These are phyloP conservation scores for Asteroscopus sphinx DNA, from an alignment of 2,888 invertebrate genomes.

Conservation along the genomic window DNA sequence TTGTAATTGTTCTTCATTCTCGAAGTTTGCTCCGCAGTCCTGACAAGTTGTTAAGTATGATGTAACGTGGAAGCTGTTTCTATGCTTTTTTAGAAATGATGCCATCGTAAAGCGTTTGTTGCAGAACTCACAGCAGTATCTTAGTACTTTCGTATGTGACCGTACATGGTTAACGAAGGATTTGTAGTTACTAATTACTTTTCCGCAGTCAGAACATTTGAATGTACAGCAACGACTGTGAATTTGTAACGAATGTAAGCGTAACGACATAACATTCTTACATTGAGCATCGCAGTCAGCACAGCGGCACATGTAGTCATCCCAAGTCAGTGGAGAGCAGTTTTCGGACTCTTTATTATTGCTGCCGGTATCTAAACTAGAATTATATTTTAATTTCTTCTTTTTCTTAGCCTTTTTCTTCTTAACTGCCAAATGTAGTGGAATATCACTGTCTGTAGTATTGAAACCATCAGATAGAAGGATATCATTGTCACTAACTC, in stretches of 20 bases:
- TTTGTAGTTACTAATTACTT: constrained; percentile 72
- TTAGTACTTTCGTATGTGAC: constrained; percentile 74
- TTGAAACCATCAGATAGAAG: constrained; percentile 64
- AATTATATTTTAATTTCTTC: constrained; percentile 45
- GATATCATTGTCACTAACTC: constrained; percentile 60
- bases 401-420: constrained; percentile 61
- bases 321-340: constrained; percentile 71
- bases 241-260: constrained; percentile 81
- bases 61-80: constrained; percentile 64
- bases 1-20: constrained; percentile 71
- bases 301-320: constrained; percentile 79
- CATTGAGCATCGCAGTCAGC: constrained; percentile 82
- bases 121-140: constrained; percentile 82
- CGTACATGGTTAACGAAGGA: constrained; percentile 78
- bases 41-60: constrained; percentile 68
- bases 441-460: constrained; percentile 77
- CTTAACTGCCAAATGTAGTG: constrained; percentile 63
- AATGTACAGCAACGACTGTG: constrained; percentile 79
- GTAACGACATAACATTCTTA: constrained; percentile 75
- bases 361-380: constrained; percentile 11
- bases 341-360: constrained; percentile 18
- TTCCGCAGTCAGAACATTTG: constrained; percentile 81
- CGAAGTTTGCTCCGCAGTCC: constrained; percentile 77
- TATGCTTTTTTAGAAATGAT: constrained; percentile 73
- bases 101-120: constrained; percentile 72